Conservation (phyloP, 2,797 vertebrate genomes). For the Hapalemur alaotrensis region DNA sequence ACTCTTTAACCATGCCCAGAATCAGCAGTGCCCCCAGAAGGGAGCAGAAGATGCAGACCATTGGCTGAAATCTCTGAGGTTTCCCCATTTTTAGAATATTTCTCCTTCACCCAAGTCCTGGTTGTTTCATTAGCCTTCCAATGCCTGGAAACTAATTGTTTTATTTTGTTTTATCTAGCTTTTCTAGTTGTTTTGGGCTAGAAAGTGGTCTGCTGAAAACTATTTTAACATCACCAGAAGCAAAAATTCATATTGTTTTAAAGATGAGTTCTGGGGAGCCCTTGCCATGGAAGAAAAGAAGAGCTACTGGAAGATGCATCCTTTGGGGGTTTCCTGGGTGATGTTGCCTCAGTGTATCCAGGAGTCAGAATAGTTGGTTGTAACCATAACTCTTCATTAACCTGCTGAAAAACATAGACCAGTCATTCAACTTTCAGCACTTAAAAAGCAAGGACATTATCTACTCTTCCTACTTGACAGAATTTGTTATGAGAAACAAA, state of each 20-base stretch:
- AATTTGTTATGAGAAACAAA: conserved; percentile 16
- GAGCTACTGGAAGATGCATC: not conserved
- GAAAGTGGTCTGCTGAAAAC: not conserved
- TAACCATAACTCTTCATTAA: not conserved
- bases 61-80: conserved; percentile 1
- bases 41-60: not conserved
- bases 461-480: not conserved
- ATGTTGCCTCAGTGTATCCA: not conserved
- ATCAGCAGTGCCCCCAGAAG: not conserved
- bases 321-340: not conserved
- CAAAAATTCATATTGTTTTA: not conserved
- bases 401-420: not conserved
- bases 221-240: not conserved
- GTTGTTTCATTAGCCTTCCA: not conserved
- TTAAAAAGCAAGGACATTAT: not conserved
- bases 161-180: not conserved
- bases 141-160: not conserved
- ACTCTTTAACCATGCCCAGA: not conserved
- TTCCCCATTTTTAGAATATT: not conserved
- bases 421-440: not conserved
- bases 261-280: not conserved
- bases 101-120: not conserved
- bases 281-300: not conserved
- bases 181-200: not conserved
- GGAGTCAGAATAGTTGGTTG: not conserved